phyloP scores from a whole-genome alignment of 2,113 vertebrate genomes.

The Hippopotamus amphibius region DNA sequence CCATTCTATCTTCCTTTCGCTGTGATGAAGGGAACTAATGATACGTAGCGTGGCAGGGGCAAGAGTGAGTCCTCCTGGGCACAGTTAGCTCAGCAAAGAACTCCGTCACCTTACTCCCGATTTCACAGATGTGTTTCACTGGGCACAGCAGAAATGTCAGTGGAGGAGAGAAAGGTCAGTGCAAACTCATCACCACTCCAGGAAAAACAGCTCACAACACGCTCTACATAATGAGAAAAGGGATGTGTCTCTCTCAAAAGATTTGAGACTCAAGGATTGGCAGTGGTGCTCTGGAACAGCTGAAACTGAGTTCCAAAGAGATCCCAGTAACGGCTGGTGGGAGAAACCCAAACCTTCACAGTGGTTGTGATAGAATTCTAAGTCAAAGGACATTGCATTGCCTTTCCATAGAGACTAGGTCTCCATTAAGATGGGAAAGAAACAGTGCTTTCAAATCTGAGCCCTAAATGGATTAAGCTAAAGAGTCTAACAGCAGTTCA shows the following conservation, averaged over 20 bases:
- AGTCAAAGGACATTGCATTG: background rate
- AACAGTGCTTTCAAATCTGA: background rate
- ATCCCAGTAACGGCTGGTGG: background rate
- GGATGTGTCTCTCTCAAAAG: background rate
- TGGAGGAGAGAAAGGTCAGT: background rate
- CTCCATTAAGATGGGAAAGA: slow-evolving; percentile 38
- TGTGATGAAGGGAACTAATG: background rate
- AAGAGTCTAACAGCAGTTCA: background rate
- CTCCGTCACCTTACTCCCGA: background rate
- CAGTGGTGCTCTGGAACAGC: background rate
- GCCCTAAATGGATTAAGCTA: background rate
- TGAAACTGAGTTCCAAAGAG: background rate
- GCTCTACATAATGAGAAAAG: background rate
- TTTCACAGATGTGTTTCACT: background rate
- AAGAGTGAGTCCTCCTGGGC: accelerated
- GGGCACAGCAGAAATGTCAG: background rate
- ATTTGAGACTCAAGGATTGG: background rate
- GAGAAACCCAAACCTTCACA: background rate
- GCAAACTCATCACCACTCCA: background rate
- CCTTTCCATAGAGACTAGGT: background rate
- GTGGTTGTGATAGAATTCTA: background rate
- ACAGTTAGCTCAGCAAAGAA: background rate
- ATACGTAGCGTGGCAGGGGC: background rate
- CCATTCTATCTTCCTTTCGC: background rate
- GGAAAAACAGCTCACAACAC: background rate